phyloP scores from a whole-genome alignment of 1,140 invertebrate species.

The Bathynomus jamesi region DNA sequence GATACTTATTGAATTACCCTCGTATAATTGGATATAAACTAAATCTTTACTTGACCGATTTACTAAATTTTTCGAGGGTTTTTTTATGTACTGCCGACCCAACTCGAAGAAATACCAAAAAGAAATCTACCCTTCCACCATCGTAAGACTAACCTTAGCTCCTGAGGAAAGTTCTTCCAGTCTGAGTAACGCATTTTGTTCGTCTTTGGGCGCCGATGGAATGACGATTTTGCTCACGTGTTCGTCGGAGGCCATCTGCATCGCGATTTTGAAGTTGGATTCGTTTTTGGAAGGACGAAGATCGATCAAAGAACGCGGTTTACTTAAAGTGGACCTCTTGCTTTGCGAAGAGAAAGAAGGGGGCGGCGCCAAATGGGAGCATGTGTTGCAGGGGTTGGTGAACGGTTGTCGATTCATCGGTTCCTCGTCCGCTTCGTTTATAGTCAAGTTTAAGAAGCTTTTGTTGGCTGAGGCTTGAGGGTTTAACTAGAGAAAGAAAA shows the following conservation, averaged over 20 bases:
- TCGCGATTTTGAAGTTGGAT: neutral
- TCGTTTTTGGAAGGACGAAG: neutral
- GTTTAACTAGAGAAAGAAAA: neutral
- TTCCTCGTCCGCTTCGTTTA: neutral
- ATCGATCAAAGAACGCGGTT: neutral
- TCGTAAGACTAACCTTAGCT: neutral
- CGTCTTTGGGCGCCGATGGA: neutral
- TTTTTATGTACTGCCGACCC: too few species aligned
- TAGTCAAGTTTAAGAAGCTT: neutral
- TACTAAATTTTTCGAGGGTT: too few species aligned
- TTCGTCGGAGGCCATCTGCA: neutral
- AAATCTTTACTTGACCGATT: too few species aligned
- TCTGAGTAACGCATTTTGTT: neutral
- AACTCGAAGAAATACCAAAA: too few species aligned
- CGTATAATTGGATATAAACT: too few species aligned
- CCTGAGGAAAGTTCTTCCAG: neutral
- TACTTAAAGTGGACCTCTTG: neutral
- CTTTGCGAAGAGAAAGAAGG: neutral
- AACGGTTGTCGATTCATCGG: neutral
- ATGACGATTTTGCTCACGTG: neutral
- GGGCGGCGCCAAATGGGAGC: neutral
- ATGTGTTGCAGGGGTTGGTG: neutral
- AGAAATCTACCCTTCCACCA: too few species aligned
- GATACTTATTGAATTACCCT: too few species aligned
- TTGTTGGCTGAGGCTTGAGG: neutral